phyloP scores from a whole-genome alignment of 1,140 invertebrate genomes.

The Hyposmocoma kahamanoa region DNA sequence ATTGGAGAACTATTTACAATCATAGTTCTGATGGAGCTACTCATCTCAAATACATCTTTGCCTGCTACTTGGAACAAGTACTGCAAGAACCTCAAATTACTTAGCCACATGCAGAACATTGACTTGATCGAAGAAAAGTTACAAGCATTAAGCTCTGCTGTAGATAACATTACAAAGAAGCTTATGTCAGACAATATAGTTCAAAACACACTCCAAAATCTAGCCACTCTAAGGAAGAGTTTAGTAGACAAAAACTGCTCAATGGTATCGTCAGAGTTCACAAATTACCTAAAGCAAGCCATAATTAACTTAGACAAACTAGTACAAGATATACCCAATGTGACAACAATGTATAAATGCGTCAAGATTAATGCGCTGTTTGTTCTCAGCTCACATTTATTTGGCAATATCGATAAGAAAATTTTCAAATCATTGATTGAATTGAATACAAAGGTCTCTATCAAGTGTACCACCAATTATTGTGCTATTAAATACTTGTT shows the following conservation, averaged over 20 bases:
- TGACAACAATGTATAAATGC: constrained; percentile 76
- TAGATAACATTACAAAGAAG: constrained; percentile 47
- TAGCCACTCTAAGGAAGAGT: constrained; percentile 77
- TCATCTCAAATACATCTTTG: constrained; percentile 49
- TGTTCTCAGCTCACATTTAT: constrained; percentile 83
- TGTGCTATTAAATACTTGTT: too few relatives aligned
- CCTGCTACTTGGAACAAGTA: constrained; percentile 53
- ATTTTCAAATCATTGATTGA: constrained; percentile 83
- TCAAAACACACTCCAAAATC: constrained; percentile 75
- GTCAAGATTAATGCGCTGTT: constrained; percentile 83
- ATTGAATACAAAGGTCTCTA: constrained; percentile 81
- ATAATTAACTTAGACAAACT: constrained; percentile 79
- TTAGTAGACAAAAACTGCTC: constrained; percentile 77
- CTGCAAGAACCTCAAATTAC: constrained; percentile 37
- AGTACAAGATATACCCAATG: constrained; percentile 71
- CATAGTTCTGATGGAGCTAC: constrained; percentile 45
- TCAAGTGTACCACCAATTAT: too few relatives aligned
- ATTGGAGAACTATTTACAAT: constrained; percentile 62
- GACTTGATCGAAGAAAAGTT: constrained; percentile 38
- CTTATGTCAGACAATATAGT: constrained; percentile 66
- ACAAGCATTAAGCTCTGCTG: constrained; percentile 37
- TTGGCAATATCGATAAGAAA: constrained; percentile 86
- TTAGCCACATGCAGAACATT: constrained; percentile 21
- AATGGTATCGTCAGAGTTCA: constrained; percentile 81
- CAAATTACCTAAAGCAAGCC: constrained; percentile 79